A percentile compares a stretch with the other conserved stretches of the same genome.
Evolutionary conservation across 2,113 vertebrate species (phyloP).

Genomic region (Clarias magur): DNA sequence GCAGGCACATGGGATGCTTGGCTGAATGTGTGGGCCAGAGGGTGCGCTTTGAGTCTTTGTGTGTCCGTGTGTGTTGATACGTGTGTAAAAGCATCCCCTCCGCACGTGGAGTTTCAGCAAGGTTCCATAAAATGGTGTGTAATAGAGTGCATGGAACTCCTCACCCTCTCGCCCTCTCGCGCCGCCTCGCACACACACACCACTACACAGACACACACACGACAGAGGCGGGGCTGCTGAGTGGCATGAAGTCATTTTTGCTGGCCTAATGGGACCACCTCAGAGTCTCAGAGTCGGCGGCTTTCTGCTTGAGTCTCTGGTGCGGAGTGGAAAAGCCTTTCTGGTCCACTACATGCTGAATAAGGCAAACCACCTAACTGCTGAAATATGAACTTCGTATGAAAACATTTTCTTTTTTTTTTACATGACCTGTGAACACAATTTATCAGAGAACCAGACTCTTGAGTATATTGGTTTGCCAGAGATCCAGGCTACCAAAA

Average conservation of each 20-base stretch:
- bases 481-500: neutral
- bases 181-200: conserved; percentile 27
- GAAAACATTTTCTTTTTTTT: conserved; percentile 28
- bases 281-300: conserved; percentile 30
- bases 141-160: conserved; percentile 24
- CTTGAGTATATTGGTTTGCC: conserved; percentile 21
- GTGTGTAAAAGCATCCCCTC: neutral
- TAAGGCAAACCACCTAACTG: conserved; percentile 39
- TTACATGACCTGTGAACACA: conserved; percentile 15
- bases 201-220: conserved; percentile 38
- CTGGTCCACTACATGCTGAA: conserved; percentile 44
- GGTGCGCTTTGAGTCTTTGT: conserved; percentile 16
- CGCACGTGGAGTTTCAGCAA: conserved; percentile 15
- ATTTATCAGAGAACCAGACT: conserved; percentile 25
- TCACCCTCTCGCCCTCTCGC: neutral
- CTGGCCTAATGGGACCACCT: conserved; percentile 48
- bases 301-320: conserved; percentile 34
- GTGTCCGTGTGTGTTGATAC: conserved; percentile 7
- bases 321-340: conserved; percentile 32
- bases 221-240: conserved; percentile 35
- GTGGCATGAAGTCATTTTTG: conserved; percentile 47
- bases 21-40: conserved; percentile 34
- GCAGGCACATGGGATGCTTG: conserved; percentile 18
- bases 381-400: conserved; percentile 31
- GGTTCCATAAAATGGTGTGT: conserved; percentile 30